Base-by-base conservation (phyloP, 2,113 vertebrate genomes). In the Ammodytes dubius region DNA sequence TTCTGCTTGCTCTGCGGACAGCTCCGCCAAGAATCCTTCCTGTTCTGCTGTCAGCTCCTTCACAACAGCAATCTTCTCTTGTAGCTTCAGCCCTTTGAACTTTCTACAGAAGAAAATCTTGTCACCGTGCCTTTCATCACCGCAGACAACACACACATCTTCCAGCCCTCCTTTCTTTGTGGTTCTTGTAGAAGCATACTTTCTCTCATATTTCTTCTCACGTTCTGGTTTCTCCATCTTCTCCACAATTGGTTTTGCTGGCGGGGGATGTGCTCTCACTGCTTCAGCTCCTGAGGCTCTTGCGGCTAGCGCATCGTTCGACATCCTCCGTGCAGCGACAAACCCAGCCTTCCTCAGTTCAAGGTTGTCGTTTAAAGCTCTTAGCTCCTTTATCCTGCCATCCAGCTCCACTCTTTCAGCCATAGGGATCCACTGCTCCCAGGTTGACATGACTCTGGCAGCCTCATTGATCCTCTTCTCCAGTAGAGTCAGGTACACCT, bases 371-470 rank as follows among this genome's bases (percentile, higher is more conserved):
- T 5, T 19, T 39, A 43, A 0, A 54, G n/a, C 56, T 35, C 10
- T 35, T 4, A 57, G 3, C 1, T 59, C 69, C 4, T 37, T 72
- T 1, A 77, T n/a, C 46, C 43, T 49, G n/a, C 52, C 54, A 7
- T 66, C 45, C 6, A 77, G 19, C 2, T 37, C 27, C n/a, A 0
- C 6, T 17, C 7, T 42, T 49, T 40, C 27, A 7, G 37, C 19
- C 7, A 2, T 10, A n/a, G 74, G 74, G 45, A 77, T 72, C 61
- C 74, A n/a, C 45, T 27, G 7, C 13, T 57, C 19, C 54, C 54
- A 57, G 1, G n/a, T 11, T 75, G 42, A 13, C 19, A 57, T 27
- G 11, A 13, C 17, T 56, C 6, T 15, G 5, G 13, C 35, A 10
- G 58, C 66, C 14, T 65, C 46, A 42, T 76, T 42, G 4, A 70